Evolutionary conservation across 2,888 invertebrate species (phyloP).

Genomic region (Tridacna crocea): DNA sequence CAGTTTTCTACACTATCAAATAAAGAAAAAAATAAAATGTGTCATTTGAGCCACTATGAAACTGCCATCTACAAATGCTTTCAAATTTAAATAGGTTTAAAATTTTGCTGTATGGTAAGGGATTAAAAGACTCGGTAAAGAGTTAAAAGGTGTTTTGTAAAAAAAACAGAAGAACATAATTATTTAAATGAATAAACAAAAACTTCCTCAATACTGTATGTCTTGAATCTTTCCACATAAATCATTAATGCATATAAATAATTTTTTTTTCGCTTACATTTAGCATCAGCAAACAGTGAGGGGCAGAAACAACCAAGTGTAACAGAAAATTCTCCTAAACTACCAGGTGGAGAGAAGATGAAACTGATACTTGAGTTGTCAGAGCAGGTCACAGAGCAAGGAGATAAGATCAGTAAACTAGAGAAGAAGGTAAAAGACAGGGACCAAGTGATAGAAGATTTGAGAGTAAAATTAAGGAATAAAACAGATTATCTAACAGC

Average conservation of each 20-base stretch:
- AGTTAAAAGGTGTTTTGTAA: no score
- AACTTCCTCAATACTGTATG: no score
- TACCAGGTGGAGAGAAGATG: conserved; percentile 64
- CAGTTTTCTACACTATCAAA: not conserved
- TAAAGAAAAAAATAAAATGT: not conserved
- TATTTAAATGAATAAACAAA: no score
- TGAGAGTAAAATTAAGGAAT: conserved; percentile 51
- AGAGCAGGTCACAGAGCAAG: conserved; percentile 75
- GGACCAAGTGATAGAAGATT: conserved; percentile 66
- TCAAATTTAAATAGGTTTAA: no score
- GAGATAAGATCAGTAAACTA: conserved; percentile 67
- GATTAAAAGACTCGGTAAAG: no score
- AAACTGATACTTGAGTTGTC: conserved; percentile 77
- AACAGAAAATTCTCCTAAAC: conserved; percentile 28
- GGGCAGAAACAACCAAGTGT: not conserved
- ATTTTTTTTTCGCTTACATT: not conserved
- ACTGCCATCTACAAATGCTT: no score
- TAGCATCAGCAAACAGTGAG: not conserved
- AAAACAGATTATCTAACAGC: conserved; percentile 53
- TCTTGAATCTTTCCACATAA: no score
- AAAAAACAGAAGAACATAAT: no score
- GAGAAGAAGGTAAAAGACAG: conserved; percentile 67
- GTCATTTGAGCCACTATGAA: no score
- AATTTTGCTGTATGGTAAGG: no score
- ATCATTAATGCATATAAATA: no score